Base-by-base conservation (phyloP, 1,140 invertebrate genomes). In the Bombus confusus region DNA sequence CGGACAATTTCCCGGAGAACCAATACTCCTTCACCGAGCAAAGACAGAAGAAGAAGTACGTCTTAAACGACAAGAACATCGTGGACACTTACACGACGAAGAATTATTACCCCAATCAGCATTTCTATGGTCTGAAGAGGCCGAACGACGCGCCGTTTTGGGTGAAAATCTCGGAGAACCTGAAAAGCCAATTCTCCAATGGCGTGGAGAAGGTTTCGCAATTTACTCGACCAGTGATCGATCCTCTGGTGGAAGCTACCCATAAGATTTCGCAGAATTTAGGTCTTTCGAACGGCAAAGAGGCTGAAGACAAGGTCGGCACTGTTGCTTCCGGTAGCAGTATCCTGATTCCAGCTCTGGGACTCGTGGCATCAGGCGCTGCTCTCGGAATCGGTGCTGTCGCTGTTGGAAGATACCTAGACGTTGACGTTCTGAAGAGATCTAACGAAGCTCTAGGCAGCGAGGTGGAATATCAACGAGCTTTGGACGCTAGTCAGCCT, bases 321-420 rank as follows among this genome's bases (percentile, higher is more conserved):
- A 95, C 96, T 13, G 95, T 96, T 0, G 95, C 95, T 0, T 96
- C 96, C 0, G 96, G 90, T 4, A 39, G 69, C 2, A 91, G 90
- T 18, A 91, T 97, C 1, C 95, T 98, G 78, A 94, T 97, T n/a
- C 97, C 97, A 39, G 97, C 97, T 10, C 93, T 97, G 31, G 97
- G 97, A 18, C 94, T 97, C 1, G 96, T 98, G 83, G 97, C 97
- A 34, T 97, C 97, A 2, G 97, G 97, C 8, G 97, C 97, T 25
- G 97, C 97, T 15, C 94, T 98, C 10, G 97, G 97, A 3, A 95
- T 98, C 4, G 97, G 97, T 37, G 97, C 97, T 0, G 97, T 97
- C 0, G 97, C 97, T 5, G 96, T 98, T 57, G 97, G 97, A 15
- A 95, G 97, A 82, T 96, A 97, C 87, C 92, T 97, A 9, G 97